Base-by-base conservation (phyloP, 2,797 vertebrate genomes). In the Zalophus californianus region DNA sequence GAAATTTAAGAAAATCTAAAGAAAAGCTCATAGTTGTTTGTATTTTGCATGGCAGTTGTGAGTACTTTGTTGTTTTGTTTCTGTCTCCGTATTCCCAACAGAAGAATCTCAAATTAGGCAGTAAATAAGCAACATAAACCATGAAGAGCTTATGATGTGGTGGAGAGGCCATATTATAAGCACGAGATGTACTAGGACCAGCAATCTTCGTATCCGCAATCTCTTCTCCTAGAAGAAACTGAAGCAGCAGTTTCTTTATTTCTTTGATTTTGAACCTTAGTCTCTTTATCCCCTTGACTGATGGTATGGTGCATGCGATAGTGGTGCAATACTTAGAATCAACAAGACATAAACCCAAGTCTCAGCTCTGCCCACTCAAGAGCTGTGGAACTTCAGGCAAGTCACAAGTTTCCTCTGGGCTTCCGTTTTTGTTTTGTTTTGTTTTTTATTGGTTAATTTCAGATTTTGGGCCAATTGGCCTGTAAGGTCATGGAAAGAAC, bases 401-500 rank as follows among this genome's bases (percentile, higher is more conserved):
- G 29, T 80, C 21, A 50, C 41, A 68, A 1, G 73, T 25, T 13
- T 21, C 21, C 35, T 68, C 35, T 38, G 29, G 1, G 11, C 52
- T 14, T 64, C 21, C 2, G 2, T 16, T 41, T 35, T 75, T 44
- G 8, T 44, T 44, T 44, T 44, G 38, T 38, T 44, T 16, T 35
- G 35, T 35, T 41, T 75, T 50, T 93, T 62, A 70, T 88, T 93
- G 91, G 70, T 56, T 93, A 52, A 77, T 88, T 91, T 95, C 88
- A 80, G 10, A 0, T 44, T 77, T 77, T 91, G 41, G 3, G 25
- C 1, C 80, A 73, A 18, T 62, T 93, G 41, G 7, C 16, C 29
- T 87, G 12, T 62, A 86, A 75, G 5, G 0, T 93, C 72, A 70
- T 62, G 41, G 25, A 48, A 27, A 48, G 8, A 75, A 48, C 15